phyloP scores from a whole-genome alignment of 2,888 invertebrate genomes.

The Drosophila eohydei region DNA sequence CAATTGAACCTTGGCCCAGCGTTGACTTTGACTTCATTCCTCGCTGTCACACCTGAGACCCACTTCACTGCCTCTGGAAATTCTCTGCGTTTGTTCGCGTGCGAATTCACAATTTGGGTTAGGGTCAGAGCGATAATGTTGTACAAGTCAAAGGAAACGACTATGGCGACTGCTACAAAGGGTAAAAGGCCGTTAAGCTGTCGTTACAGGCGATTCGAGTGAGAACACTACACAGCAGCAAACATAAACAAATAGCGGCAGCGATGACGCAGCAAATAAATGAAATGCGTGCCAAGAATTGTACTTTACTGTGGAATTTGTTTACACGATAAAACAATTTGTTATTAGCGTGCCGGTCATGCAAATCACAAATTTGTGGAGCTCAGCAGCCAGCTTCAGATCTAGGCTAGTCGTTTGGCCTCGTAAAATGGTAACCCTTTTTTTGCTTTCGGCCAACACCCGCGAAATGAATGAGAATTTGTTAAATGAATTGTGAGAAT shows the following conservation, averaged over 20 bases:
- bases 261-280: slow-evolving; percentile 32
- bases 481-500: slow-evolving; percentile 76
- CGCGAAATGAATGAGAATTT: slow-evolving; percentile 50
- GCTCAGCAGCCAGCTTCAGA: slow-evolving; percentile 22
- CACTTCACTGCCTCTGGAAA: slow-evolving; percentile 8
- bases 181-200: slow-evolving; percentile 64
- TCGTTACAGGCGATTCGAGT: slow-evolving; percentile 48
- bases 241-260: slow-evolving; percentile 5
- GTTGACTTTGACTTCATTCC: slow-evolving; percentile 69
- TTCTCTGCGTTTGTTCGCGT: slow-evolving; percentile 70
- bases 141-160: slow-evolving; percentile 68
- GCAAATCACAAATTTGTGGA: slow-evolving; percentile 44
- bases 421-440: slow-evolving; percentile 13
- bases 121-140: slow-evolving; percentile 81
- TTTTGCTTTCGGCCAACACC: slow-evolving; percentile 5
- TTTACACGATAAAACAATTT: slow-evolving; percentile 78
- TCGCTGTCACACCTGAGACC: slow-evolving; percentile 40
- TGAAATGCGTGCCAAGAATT: slow-evolving; percentile 67
- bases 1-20: slow-evolving; percentile 62
- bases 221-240: slow-evolving; percentile 41
- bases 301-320: slow-evolving; percentile 70
- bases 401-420: slow-evolving; percentile 13
- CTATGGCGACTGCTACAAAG: slow-evolving; percentile 47
- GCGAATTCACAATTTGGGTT: slow-evolving; percentile 82
- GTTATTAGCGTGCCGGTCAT: slow-evolving; percentile 72